Evolutionary conservation across 2,797 vertebrate genomes (phyloP).

Genomic region (Peromyscus eremicus): DNA sequence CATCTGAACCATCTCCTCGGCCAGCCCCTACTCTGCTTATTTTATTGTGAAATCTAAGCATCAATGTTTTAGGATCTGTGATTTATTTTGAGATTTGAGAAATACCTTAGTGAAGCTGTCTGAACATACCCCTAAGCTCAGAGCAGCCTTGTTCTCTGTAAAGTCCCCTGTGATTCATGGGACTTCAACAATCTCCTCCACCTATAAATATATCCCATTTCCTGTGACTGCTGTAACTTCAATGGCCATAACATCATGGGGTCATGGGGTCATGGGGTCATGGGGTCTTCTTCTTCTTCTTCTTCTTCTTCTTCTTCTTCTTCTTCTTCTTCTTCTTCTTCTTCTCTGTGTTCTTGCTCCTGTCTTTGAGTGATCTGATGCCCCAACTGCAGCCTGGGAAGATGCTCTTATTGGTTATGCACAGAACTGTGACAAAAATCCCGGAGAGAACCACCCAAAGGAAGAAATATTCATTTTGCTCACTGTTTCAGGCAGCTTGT

Average conservation of each 20-base stretch:
- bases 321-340: not conserved
- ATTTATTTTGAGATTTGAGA: slow-evolving; percentile 1
- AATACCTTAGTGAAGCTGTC: not conserved
- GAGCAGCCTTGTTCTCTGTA: not conserved
- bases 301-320: no score
- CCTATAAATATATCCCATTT: not conserved
- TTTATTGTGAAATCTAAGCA: not conserved
- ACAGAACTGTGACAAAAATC: not conserved
- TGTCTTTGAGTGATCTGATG: not conserved
- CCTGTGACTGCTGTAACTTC: not conserved
- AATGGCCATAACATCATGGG: accelerated
- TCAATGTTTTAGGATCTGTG: not conserved
- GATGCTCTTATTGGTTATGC: not conserved
- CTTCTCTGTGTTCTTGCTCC: not conserved
- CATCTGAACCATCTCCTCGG: not conserved
- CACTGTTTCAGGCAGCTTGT: not conserved
- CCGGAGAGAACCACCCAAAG: not conserved
- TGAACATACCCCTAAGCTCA: not conserved
- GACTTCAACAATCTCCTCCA: not conserved
- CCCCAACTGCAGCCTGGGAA: no score
- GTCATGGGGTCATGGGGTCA: no score
- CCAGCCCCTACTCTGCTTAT: not conserved
- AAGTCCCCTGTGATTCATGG: no score
- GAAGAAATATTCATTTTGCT: not conserved
- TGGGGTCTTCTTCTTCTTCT: no score